phyloP scores from a whole-genome alignment of 2,888 invertebrate genomes.

The Sabatieria punctata region DNA sequence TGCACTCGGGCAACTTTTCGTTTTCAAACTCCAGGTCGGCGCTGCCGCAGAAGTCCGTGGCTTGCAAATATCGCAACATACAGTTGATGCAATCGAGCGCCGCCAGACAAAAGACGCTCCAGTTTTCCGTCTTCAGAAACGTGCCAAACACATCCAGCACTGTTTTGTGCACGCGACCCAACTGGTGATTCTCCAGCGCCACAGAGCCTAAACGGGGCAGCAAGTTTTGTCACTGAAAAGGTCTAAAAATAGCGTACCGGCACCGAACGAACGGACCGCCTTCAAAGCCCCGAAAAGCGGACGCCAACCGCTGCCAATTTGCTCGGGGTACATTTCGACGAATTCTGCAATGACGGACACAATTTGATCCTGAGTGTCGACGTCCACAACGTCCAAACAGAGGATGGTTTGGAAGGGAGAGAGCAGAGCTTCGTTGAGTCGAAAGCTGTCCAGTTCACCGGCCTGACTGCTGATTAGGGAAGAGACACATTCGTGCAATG shows the following conservation, averaged over 20 bases:
- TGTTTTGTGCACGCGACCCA: constrained; percentile 27
- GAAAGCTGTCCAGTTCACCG: constrained; percentile 70
- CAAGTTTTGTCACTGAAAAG: too few species aligned
- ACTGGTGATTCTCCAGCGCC: too few species aligned
- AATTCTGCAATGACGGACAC: constrained; percentile 87
- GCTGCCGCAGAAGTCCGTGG: not conserved
- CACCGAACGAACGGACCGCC: constrained; percentile 51
- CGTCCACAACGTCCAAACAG: constrained; percentile 76
- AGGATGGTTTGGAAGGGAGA: constrained; percentile 62
- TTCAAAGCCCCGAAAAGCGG: constrained; percentile 81
- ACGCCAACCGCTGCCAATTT: constrained; percentile 87
- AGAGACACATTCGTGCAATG: constrained; percentile 77
- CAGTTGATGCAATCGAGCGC: constrained; percentile 83
- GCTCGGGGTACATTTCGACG: constrained; percentile 77
- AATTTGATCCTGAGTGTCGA: constrained; percentile 76
- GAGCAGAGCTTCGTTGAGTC: constrained; percentile 80
- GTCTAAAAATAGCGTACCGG: too few species aligned
- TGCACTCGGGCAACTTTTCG: too few species aligned
- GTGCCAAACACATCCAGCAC: constrained; percentile 71
- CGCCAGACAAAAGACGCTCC: constrained; percentile 78
- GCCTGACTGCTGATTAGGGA: constrained; percentile 60
- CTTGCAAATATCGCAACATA: constrained; percentile 50
- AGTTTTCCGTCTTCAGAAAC: constrained; percentile 77
- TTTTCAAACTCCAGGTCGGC: too few species aligned
- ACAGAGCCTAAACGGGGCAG: too few species aligned